phyloP scores from a whole-genome alignment of 1,140 invertebrate species.

The Proales similis region DNA sequence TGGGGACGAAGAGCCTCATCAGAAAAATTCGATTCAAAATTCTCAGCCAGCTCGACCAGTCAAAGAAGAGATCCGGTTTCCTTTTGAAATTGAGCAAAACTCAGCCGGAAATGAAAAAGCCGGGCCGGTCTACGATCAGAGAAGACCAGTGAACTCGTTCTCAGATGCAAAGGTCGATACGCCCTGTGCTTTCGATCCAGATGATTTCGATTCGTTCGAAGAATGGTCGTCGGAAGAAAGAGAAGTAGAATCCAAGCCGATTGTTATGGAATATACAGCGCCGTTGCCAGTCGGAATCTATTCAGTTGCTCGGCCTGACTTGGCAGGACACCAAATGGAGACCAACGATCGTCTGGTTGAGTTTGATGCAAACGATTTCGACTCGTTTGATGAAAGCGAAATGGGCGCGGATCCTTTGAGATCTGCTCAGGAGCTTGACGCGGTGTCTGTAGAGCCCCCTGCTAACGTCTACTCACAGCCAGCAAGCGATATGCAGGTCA shows the following conservation, averaged over 20 bases:
- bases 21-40: constrained; percentile 3
- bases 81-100: background rate
- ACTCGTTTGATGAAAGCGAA: constrained; percentile 32
- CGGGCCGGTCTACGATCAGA: constrained; percentile 5
- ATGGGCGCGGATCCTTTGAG: background rate
- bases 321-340: background rate
- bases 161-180: background rate
- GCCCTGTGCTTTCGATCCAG: background rate
- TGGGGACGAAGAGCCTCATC: constrained; percentile 9
- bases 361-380: constrained; percentile 32
- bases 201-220: background rate
- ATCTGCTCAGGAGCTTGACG: too few species aligned
- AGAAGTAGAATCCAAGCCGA: background rate
- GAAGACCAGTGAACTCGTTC: too few species aligned
- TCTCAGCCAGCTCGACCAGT: background rate
- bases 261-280: background rate
- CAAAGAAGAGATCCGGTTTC: background rate
- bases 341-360: constrained; percentile 5
- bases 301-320: background rate
- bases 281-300: background rate
- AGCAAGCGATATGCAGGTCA: too few species aligned
- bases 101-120: background rate
- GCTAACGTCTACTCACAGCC: too few species aligned
- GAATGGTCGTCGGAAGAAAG: too few species aligned
- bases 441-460: too few species aligned